These are phyloP conservation scores for Calameuta idolon DNA, from an alignment of 2,888 invertebrate genomes.

Conservation along the genomic window DNA sequence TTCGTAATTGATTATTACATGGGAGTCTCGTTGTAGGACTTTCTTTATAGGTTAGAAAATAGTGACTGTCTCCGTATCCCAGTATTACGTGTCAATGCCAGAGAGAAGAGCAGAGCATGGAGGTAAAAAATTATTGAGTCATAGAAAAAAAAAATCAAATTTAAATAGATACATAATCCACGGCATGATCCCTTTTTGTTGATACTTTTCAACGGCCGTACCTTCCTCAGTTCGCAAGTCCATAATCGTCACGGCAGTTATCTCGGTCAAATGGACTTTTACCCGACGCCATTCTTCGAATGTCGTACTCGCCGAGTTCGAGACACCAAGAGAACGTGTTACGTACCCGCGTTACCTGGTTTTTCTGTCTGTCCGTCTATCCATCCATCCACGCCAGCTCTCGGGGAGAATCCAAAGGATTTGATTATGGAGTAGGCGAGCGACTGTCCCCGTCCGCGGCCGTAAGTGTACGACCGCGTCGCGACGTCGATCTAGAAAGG, in stretches of 20 bases:
- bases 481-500: conserved; percentile 17
- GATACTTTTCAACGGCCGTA: background rate
- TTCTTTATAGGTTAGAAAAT: background rate
- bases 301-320: background rate
- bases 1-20: background rate
- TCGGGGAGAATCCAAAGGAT: background rate
- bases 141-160: background rate
- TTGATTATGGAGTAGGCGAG: background rate
- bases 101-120: background rate
- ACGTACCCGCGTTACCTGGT: background rate
- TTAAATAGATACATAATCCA: background rate
- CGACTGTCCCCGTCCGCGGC: background rate
- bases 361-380: background rate
- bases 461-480: background rate
- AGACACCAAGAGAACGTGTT: background rate
- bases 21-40: background rate
- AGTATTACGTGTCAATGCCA: background rate
- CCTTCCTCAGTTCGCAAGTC: background rate
- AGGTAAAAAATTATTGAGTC: background rate
- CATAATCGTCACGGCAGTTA: background rate
- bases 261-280: background rate
- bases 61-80: background rate
- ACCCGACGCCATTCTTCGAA: background rate
- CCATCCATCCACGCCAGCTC: background rate
- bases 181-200: background rate